Evolutionary conservation across 2,797 vertebrate genomes (phyloP), one percentile per base, ranked within the genome.

Genomic region (Chloroceryle amazona): DNA sequence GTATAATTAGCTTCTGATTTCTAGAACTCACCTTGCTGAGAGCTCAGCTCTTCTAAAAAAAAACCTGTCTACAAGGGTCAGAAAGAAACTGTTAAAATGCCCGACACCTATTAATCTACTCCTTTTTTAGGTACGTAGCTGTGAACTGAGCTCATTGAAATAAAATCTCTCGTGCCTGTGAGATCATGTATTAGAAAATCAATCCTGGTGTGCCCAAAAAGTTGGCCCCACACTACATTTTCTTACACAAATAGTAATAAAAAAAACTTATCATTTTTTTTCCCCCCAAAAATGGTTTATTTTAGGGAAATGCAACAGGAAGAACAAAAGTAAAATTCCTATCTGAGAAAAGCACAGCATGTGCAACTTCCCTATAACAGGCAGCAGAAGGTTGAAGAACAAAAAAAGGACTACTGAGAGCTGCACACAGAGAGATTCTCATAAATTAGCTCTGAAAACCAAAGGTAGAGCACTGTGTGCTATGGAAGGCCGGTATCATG

Each of bases 321-420:
- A 89, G 95, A 95, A 90, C 74, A 92, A 67, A 93, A 71, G 81
- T 65, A 63, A 92, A 94, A 91, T 78, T 80, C 78, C 57, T 61
- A 78, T 79, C 72, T 84, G 74, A 80, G 67, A 94, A 86, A 94
- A 94, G 86, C 96, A 81, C 94, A 87, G 91, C 90, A 89, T 94
- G 95, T 85, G 80, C 54, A 83, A 66, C 85, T 83, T 88, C 70
- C 73, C 73, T 93, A 0, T 33, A 90, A 84, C 60, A 90, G 70
- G 78, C 91, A 94, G 85, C 84, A 92, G 90, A 96, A 97, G 33
- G 87, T 95, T 82, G 86, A 90, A 89, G 93, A 90, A 93, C 80
- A 93, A 90, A 91, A 85, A 92, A 88, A 66, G 44, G 71, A 93
- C 92, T 82, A 73, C 86, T 85, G 90, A 94, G 96, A 93, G 79